Percentiles rank a stretch among this genome's conserved stretches.
Evolutionary conservation across 2,113 vertebrate species (phyloP).

Genomic region (Ascaphus truei): DNA sequence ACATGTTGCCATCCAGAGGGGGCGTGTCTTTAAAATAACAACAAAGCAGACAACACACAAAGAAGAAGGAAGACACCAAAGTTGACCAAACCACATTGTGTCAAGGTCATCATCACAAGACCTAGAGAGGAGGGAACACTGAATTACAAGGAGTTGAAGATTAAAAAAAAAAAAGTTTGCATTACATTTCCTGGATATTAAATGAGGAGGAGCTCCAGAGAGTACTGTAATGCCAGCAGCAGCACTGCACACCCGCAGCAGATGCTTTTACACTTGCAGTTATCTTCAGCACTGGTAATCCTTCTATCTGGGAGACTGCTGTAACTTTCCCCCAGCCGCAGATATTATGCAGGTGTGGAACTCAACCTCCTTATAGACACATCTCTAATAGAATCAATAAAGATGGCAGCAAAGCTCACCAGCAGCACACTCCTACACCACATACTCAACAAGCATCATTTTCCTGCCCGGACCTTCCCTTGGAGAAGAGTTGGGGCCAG

Average conservation of each 20-base stretch:
- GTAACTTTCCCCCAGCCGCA: background rate
- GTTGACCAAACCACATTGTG: background rate
- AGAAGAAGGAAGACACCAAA: background rate
- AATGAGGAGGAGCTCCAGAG: slow-evolving; percentile 28
- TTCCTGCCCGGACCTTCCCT: background rate
- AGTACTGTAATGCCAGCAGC: slow-evolving; percentile 3
- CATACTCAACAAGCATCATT: background rate
- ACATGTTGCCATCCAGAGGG: background rate
- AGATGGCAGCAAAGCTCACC: slow-evolving; percentile 18
- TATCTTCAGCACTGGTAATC: background rate
- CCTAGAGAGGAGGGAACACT: slow-evolving; percentile 1
- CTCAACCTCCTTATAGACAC: background rate
- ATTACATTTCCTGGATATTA: slow-evolving; percentile 25
- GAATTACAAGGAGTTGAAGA: background rate
- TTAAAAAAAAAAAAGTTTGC: background rate
- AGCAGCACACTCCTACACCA: slow-evolving; percentile 8
- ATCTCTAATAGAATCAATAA: background rate
- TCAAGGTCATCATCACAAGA: background rate
- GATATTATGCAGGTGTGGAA: background rate
- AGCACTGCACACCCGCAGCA: slow-evolving; percentile 1
- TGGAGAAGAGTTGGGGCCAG: background rate
- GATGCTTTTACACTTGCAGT: slow-evolving; percentile 19
- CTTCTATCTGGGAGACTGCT: background rate
- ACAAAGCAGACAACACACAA: background rate
- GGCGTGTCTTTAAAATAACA: too few relatives aligned